A percentile compares a stretch with the other conserved stretches of the same genome.
phyloP scores from a whole-genome alignment of 2,888 invertebrate species.

The Incurvaria masculella region DNA sequence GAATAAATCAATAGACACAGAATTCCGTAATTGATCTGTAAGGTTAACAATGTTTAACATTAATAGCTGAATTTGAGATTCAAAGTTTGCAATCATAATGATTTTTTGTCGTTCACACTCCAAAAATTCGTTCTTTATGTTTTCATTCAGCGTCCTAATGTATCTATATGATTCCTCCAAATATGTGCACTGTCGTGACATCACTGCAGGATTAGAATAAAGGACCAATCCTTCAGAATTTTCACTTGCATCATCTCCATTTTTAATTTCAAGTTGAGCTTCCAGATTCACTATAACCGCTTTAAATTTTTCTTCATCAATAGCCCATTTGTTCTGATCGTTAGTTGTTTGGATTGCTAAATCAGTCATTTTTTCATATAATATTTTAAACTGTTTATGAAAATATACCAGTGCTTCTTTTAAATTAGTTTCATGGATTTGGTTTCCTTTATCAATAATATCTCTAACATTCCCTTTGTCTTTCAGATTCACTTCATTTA shows the following conservation, averaged over 20 bases:
- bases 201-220: conserved; percentile 21
- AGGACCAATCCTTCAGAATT: conserved; percentile 35
- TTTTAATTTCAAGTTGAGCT: conserved; percentile 25
- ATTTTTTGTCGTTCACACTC: conserved; percentile 44
- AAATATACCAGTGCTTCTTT: conserved; percentile 39
- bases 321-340: conserved; percentile 38
- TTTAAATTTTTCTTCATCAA: conserved; percentile 44
- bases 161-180: conserved; percentile 42
- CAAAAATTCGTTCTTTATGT: conserved; percentile 48
- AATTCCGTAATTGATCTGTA: conserved; percentile 45
- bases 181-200: conserved; percentile 43
- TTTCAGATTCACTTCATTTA: conserved; percentile 25
- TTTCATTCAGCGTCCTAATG: conserved; percentile 47
- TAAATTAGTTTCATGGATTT: conserved; percentile 31
- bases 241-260: conserved; percentile 36
- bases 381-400: conserved; percentile 36
- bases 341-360: conserved; percentile 41
- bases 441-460: conserved; percentile 25
- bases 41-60: conserved; percentile 33
- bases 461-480: conserved; percentile 27
- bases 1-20: conserved; percentile 44
- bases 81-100: conserved; percentile 36
- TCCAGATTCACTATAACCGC: conserved; percentile 42
- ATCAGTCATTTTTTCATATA: conserved; percentile 43
- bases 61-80: conserved; percentile 40